Percentiles rank a stretch among this genome's conserved stretches.
These are phyloP conservation scores for Stigmatopora nigra DNA, from an alignment of 2,113 vertebrate species.

Conservation along the genomic window DNA sequence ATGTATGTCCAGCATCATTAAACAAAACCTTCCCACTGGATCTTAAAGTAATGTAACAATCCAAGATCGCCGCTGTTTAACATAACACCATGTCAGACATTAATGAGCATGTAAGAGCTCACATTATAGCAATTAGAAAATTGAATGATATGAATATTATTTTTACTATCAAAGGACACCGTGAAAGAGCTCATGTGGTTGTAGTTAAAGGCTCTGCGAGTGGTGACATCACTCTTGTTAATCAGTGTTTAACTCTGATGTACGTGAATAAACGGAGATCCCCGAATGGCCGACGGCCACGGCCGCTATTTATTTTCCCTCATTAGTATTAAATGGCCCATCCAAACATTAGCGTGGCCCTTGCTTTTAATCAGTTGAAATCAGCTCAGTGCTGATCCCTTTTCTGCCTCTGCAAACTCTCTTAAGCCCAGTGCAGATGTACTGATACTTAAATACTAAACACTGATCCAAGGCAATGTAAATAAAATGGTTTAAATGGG, in stretches of 20 bases:
- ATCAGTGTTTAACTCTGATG: conserved; percentile 2
- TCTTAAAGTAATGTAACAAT: neutral
- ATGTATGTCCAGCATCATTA: too few species aligned
- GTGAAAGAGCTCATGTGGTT: neutral
- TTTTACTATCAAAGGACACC: neutral
- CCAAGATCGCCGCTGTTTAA: neutral
- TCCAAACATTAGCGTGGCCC: conserved; percentile 54
- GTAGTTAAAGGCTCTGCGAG: neutral
- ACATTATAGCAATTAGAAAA: neutral
- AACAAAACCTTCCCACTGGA: neutral
- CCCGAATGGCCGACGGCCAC: conserved; percentile 39
- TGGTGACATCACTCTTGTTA: neutral
- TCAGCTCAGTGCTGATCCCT: conserved; percentile 24
- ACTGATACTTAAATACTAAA: conserved; percentile 14
- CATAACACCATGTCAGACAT: neutral
- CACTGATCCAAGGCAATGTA: neutral
- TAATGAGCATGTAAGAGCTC: neutral
- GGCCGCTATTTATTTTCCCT: conserved; percentile 58
- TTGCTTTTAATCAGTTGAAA: conserved; percentile 60
- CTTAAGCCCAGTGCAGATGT: conserved; percentile 12
- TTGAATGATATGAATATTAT: neutral
- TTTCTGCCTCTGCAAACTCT: conserved; percentile 35
- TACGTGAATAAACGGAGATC: conserved; percentile 11
- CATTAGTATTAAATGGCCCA: conserved; percentile 64
- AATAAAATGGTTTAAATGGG: neutral